Conservation (phyloP, 2,888 invertebrate genomes). For the Acronicta psi region DNA sequence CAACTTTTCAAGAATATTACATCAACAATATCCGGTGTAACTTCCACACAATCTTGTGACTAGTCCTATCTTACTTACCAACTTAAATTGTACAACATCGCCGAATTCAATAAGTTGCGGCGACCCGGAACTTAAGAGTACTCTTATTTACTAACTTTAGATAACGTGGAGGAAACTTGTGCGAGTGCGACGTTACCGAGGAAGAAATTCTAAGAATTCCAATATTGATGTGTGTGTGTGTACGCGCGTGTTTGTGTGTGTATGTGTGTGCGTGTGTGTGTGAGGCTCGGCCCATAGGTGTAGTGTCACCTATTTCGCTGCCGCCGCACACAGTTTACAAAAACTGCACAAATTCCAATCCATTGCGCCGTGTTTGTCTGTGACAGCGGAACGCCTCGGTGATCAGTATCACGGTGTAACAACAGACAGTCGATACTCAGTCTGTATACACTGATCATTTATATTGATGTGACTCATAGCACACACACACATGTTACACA, state of each 20-base stretch:
- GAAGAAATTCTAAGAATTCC: background rate
- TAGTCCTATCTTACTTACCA: background rate
- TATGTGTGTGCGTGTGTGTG: conserved; percentile 1
- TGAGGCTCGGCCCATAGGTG: background rate
- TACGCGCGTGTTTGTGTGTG: too few relatives aligned
- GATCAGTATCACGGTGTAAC: too few relatives aligned
- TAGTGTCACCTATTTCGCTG: background rate
- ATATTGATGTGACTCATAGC: too few relatives aligned
- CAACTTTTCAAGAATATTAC: too few relatives aligned
- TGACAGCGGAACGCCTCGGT: too few relatives aligned
- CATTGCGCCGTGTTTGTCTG: too few relatives aligned
- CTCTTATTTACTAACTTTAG: conserved; percentile 28
- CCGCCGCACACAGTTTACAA: too few relatives aligned
- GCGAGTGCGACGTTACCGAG: background rate
- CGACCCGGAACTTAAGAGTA: background rate
- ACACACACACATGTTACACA: too few relatives aligned
- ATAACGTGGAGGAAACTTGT: conserved; percentile 6
- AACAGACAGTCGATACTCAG: too few relatives aligned
- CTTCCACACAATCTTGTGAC: background rate
- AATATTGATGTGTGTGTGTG: background rate
- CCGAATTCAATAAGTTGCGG: conserved; percentile 14
- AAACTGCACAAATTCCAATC: too few relatives aligned
- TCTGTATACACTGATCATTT: too few relatives aligned
- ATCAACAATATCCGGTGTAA: background rate
- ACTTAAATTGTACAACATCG: conserved; percentile 10